Evolutionary conservation across 2,113 vertebrate species (phyloP).

Genomic region (Heptranchias perlo): DNA sequence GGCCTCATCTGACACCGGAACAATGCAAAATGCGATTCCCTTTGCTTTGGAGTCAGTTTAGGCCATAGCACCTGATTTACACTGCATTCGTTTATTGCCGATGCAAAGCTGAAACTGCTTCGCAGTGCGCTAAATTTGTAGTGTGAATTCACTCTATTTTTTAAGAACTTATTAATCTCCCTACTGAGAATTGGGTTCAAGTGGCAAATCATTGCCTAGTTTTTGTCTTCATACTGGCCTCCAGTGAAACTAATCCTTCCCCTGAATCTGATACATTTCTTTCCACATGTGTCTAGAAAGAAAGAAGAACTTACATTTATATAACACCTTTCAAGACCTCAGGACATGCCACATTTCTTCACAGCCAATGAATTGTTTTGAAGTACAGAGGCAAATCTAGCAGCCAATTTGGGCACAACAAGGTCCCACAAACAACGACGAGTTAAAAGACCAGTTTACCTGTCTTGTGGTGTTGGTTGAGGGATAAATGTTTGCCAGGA

Average conservation of each 20-base stretch:
- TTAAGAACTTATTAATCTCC: neutral
- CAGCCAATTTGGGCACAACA: neutral
- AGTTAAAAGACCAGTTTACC: neutral
- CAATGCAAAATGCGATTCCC: neutral
- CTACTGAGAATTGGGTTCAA: neutral
- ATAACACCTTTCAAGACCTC: neutral
- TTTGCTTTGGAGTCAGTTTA: neutral
- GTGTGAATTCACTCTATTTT: neutral
- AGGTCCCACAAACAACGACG: neutral
- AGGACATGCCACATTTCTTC: neutral
- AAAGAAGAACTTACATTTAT: neutral
- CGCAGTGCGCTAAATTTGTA: neutral
- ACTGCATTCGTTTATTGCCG: neutral
- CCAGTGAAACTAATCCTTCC: neutral
- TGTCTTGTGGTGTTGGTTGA: neutral
- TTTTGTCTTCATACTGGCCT: neutral
- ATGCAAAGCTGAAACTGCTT: neutral
- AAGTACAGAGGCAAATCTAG: neutral
- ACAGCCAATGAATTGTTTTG: neutral
- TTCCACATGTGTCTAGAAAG: neutral
- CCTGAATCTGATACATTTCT: neutral
- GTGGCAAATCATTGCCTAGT: neutral
- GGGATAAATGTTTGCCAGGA: neutral
- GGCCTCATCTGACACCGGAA: neutral
- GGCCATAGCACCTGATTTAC: neutral